phyloP scores from a whole-genome alignment of 2,113 vertebrate genomes.

The Hepsetus odoe region DNA sequence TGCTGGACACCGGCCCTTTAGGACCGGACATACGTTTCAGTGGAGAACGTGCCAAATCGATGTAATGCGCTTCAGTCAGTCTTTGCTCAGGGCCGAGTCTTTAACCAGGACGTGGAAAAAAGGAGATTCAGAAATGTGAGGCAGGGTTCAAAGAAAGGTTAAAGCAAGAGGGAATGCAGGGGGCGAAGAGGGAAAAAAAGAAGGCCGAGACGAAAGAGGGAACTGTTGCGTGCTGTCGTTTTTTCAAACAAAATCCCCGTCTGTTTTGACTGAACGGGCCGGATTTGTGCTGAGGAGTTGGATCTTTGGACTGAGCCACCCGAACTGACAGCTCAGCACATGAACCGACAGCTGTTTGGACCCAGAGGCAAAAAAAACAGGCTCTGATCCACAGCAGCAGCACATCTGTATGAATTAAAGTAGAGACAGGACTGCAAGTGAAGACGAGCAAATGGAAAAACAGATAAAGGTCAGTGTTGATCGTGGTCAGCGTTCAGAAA shows the following conservation, averaged over 20 bases:
- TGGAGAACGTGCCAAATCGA: background rate
- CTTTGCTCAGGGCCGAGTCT: constrained; percentile 56
- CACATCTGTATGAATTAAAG: background rate
- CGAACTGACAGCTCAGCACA: constrained; percentile 29
- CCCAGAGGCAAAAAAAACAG: constrained; percentile 3
- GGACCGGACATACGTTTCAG: no score
- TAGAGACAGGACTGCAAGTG: background rate
- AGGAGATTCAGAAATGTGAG: constrained; percentile 20
- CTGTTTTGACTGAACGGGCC: constrained; percentile 32
- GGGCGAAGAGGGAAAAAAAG: background rate
- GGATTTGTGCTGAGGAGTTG: constrained; percentile 28
- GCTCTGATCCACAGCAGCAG: constrained; percentile 5
- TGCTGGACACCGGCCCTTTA: no score
- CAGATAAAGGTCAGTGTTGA: background rate
- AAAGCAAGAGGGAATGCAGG: background rate
- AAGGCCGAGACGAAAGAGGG: background rate
- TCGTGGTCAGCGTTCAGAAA: background rate
- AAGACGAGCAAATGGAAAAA: background rate
- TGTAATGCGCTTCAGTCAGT: constrained; percentile 71
- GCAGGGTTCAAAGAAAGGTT: constrained; percentile 36
- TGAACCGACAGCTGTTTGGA: constrained; percentile 18
- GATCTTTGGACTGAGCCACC: constrained; percentile 19
- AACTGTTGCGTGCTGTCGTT: background rate
- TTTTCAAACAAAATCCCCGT: constrained; percentile 12
- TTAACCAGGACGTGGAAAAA: constrained; percentile 48